These are phyloP conservation scores for Nymphalis c-album DNA, from an alignment of 2,888 invertebrate genomes.

Conservation along the genomic window DNA sequence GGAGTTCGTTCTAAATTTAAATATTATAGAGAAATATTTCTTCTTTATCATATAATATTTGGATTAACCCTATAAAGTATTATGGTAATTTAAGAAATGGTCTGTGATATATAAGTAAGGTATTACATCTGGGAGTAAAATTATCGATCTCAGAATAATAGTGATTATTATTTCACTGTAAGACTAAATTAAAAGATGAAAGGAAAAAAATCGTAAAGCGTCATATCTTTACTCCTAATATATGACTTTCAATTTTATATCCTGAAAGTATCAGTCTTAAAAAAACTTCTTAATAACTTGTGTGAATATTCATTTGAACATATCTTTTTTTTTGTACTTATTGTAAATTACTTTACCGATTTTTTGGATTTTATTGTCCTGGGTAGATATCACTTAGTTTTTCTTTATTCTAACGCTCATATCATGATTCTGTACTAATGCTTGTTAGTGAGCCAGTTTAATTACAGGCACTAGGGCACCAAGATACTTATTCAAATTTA, in stretches of 20 bases:
- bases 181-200: background rate
- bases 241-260: background rate
- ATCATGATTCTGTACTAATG: no score
- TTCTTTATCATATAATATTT: slow-evolving; percentile 40
- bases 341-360: no score
- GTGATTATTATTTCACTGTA: slow-evolving; percentile 4
- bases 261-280: no score
- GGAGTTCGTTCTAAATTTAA: slow-evolving; percentile 57
- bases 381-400: no score
- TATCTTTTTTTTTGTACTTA: no score
- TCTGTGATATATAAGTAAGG: slow-evolving; percentile 77
- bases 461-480: no score
- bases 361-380: no score
- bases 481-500: no score
- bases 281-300: no score
- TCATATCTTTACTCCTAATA: background rate
- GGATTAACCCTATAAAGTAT: slow-evolving; percentile 65
- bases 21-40: slow-evolving; percentile 46
- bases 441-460: no score
- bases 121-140: slow-evolving; percentile 66
- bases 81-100: slow-evolving; percentile 74
- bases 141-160: slow-evolving; percentile 72
- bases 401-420: no score
- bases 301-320: no score
- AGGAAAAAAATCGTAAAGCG: background rate